Percentiles rank a stretch among this genome's conserved stretches.
Conservation (phyloP, 2,888 invertebrate species). For the Glyphotaelius pellucidus region DNA sequence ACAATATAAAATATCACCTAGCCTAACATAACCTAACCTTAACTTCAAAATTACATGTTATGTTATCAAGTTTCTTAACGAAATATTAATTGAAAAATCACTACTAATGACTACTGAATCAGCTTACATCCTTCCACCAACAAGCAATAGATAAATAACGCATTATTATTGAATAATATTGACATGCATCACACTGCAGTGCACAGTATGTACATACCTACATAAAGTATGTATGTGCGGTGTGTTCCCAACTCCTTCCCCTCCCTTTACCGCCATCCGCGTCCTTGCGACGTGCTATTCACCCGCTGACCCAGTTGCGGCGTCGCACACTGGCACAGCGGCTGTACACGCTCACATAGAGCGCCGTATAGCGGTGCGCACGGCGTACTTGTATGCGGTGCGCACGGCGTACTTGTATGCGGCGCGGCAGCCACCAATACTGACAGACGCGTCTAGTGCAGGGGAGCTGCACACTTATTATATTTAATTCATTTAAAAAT, state of each 20-base stretch:
- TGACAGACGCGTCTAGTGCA: background rate
- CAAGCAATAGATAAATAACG: background rate
- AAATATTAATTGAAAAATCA: no score
- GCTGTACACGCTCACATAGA: background rate
- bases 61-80: no score
- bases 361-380: background rate
- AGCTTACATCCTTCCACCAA: background rate
- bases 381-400: constrained; percentile 49
- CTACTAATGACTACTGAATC: background rate
- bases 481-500: background rate
- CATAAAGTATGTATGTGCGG: background rate
- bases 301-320: constrained; percentile 65
- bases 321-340: constrained; percentile 7
- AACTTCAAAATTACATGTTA: no score
- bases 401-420: constrained; percentile 51
- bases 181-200: background rate
- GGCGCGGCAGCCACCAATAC: constrained; percentile 12
- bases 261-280: constrained; percentile 1
- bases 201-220: background rate
- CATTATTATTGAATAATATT: background rate
- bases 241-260: background rate
- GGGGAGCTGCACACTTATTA: background rate
- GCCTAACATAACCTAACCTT: background rate
- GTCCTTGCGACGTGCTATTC: constrained; percentile 65
- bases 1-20: background rate